Evolutionary conservation across 2,888 invertebrate species (phyloP), one percentile per base, ranked within the genome.

Genomic region (Pilophorus perplexus): DNA sequence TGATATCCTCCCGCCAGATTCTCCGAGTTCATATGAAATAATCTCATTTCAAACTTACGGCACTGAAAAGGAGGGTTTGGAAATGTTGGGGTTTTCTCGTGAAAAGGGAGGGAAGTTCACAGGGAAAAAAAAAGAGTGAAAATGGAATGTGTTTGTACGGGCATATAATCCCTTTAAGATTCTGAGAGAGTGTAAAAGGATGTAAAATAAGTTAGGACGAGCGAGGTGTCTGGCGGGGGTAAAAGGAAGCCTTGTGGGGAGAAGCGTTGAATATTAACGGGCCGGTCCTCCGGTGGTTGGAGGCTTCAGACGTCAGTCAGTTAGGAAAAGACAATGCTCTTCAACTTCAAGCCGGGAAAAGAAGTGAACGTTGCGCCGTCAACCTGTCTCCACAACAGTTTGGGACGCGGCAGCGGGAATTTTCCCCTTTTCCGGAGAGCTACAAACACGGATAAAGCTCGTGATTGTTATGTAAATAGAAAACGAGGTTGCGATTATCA

Each of bases 141-240:
- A 50, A 64, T 64, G 33, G 64, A 64, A 64, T 64, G 37, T 64
- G 48, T 62, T 62, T 62, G 64, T 64, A 64, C 48, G 64, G 33
- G 48, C 64, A 46, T 46, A 64, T 64, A 64, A 64, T 64, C 64
- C 64, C 33, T 64, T 64, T 50, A 64, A 40, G 64, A 64, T 64
- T 48, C 60, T 33, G 48, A 64, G 64, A 33, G 64, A 64, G 64
- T 46, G 64, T 57, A 57, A 57, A 57, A 38, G 57, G 57, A 57
- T 37, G 57, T 57, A 22, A 38, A 37, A 57, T 57, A 57, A 38
- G 40, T 57, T 40, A 38, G 23, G 38, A 38, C 8, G 40, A 22
- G 57, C 40, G 37, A 4, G 2, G 57, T 20, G 16, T 57, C n/a
- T 14, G 23, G 16, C 22, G 57, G 50, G 1, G 50, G 10, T 12